Conservation (phyloP, 2,888 invertebrate species). For the Charanyca ferruginea region DNA sequence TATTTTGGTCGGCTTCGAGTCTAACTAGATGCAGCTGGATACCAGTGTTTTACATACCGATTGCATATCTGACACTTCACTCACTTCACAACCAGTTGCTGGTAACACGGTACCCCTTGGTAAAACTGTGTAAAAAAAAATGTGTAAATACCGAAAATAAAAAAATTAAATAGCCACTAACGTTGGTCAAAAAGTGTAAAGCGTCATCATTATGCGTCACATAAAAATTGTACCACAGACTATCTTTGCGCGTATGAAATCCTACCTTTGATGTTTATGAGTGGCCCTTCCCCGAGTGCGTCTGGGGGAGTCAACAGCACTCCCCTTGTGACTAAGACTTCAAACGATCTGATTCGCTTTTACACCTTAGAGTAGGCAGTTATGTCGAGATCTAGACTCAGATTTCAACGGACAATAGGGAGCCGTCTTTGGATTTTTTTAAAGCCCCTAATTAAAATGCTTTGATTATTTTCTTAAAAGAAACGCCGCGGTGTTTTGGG, state of each 20-base stretch:
- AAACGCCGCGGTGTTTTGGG: constrained; percentile 1
- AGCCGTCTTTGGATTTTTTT: constrained; percentile 52
- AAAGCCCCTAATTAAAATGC: constrained; percentile 65
- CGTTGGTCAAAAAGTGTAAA: constrained; percentile 48
- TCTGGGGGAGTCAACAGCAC: constrained; percentile 80
- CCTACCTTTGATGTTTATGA: constrained; percentile 83
- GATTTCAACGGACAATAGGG: constrained; percentile 59
- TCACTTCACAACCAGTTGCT: too few species aligned
- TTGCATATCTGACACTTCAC: too few species aligned
- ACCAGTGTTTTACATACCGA: too few species aligned
- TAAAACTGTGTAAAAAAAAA: too few species aligned
- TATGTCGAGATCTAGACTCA: constrained; percentile 65
- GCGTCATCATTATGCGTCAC: constrained; percentile 57
- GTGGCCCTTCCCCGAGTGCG: constrained; percentile 81
- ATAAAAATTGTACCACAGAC: constrained; percentile 63
- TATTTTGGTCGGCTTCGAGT: too few species aligned
- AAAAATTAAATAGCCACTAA: constrained; percentile 22
- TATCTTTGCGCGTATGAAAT: constrained; percentile 64
- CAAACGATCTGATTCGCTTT: constrained; percentile 86
- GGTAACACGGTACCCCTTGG: too few species aligned
- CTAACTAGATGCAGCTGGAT: too few species aligned
- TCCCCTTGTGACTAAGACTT: constrained; percentile 78
- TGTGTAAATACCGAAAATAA: too few species aligned
- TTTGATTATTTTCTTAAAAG: constrained; percentile 50
- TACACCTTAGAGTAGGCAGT: constrained; percentile 83